Evolutionary conservation across 2,113 vertebrate species (phyloP), one percentile per base, ranked within the genome.

Genomic region (Cyphomyrus discorhynchus): DNA sequence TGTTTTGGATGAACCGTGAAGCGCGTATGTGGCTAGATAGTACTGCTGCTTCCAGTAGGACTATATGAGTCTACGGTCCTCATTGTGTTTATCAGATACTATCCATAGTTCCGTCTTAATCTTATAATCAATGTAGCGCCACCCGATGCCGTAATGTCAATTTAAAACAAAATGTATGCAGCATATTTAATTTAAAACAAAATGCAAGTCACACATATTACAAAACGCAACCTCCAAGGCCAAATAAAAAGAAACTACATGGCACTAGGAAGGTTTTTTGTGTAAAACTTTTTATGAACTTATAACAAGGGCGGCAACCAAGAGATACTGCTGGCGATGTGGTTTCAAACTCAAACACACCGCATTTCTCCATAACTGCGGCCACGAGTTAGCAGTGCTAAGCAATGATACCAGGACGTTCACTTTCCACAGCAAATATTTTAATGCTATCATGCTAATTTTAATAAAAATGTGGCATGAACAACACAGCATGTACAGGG

Each of bases 371-470:
- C 74, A 80, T 31, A 1, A 11, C 27, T 0, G 62, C 11, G 10
- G 62, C 27, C 62, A 70, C 10, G 27, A 15, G 74, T 3, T 17
- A 19, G 2, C 74, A 19, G 39, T 17, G 70, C 24, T 4, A n/a
- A 85, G 6, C 50, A 86, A 86, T 27, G 47, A 86, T 1, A 49
- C 9, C 15, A 45, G 39, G 21, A 49, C 24, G 6, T 21, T 27
- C 47, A 86, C 45, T 42, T 80, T 80, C 19, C 46, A 27, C 45
- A 84, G 45, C 46, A 84, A 84, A 84, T 47, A 47, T 86, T 86
- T 86, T 86, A 86, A 86, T 86, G 83, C 6, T 11, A 47, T 85
- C 83, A 85, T 86, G 83, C 83, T 80, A 47, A 46, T 50, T 47
- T 86, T 17, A 31, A 86, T 86, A 86, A 86, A 86, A 86, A 86